A percentile compares a stretch with the other conserved stretches of the same genome.
Conservation (phyloP, 2,113 vertebrate genomes). For the Dromiciops gliroides region DNA sequence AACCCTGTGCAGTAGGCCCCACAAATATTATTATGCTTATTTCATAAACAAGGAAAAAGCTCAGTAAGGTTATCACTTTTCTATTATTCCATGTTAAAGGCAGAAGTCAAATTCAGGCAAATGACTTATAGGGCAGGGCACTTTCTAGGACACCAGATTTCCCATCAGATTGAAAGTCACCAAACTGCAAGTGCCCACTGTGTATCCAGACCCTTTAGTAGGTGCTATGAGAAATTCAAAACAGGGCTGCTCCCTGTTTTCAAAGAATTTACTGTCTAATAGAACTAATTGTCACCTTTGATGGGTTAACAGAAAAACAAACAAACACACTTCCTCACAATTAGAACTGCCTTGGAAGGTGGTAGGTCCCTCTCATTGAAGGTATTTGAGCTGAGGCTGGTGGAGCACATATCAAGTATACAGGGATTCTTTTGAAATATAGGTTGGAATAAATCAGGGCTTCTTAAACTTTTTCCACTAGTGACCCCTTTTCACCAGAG, state of each 20-base stretch:
- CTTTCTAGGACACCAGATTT: background rate
- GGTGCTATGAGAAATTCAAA: background rate
- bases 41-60: background rate
- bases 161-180: background rate
- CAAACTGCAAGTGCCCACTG: background rate
- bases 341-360: background rate
- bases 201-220: background rate
- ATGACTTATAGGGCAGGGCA: background rate
- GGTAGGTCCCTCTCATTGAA: background rate
- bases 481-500: too few relatives aligned
- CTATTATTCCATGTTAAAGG: background rate
- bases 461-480: too few relatives aligned
- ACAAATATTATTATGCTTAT: background rate
- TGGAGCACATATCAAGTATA: background rate
- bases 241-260: background rate
- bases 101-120: background rate
- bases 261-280: background rate
- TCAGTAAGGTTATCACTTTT: background rate
- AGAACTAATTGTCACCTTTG: background rate
- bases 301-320: background rate
- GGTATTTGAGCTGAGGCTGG: background rate
- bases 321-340: background rate
- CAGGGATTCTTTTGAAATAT: background rate
- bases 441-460: background rate
- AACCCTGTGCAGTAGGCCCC: too few relatives aligned